A percentile compares a stretch with the other conserved stretches of the same genome.
Conservation (phyloP, 2,113 vertebrate species). For the Turdus rufiventris region DNA sequence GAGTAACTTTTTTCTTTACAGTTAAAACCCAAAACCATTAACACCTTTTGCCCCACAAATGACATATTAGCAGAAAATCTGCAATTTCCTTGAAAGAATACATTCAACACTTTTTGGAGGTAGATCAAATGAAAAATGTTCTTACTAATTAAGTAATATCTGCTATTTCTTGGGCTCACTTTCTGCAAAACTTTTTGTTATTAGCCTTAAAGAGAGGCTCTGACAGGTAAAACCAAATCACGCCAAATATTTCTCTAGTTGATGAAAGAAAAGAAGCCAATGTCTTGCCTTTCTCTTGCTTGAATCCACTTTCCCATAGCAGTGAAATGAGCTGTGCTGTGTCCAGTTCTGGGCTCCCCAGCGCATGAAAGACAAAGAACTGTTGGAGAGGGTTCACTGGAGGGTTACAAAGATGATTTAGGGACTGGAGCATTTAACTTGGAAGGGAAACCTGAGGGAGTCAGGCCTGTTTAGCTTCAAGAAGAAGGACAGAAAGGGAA, state of each 20-base stretch:
- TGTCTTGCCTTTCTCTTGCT: accelerated
- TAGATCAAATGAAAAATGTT: neutral
- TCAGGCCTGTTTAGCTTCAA: neutral
- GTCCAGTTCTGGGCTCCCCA: neutral
- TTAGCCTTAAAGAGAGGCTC: neutral
- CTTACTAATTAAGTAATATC: neutral
- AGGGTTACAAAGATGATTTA: too few species aligned
- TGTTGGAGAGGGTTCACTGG: neutral
- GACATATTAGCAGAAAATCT: neutral
- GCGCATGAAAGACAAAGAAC: neutral
- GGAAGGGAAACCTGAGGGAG: neutral
- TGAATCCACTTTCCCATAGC: neutral
- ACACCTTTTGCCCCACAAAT: accelerated
- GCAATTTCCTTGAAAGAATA: neutral
- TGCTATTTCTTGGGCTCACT: neutral
- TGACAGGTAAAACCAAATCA: neutral
- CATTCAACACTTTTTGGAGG: neutral
- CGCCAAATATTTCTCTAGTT: neutral
- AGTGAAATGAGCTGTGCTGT: neutral
- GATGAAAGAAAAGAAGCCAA: neutral
- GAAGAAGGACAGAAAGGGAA: neutral
- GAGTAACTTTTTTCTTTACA: neutral
- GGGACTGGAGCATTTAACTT: neutral
- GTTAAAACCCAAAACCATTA: accelerated
- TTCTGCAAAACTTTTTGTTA: neutral